Evolutionary conservation across 2,113 vertebrate species (phyloP).

Genomic region (Nycticebus coucang): DNA sequence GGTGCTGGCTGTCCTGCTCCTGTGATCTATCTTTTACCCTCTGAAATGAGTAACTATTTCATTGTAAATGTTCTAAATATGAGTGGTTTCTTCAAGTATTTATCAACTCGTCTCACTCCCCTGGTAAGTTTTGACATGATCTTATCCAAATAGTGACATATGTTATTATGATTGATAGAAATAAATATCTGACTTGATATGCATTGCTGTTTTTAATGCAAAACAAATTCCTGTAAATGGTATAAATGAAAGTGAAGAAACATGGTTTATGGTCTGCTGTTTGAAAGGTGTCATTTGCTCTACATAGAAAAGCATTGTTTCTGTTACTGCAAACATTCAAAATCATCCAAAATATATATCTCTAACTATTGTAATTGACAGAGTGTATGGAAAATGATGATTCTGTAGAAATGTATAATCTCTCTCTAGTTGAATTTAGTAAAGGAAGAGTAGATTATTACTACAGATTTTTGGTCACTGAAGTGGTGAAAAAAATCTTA

Average conservation of each 20-base stretch:
- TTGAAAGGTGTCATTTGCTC: slow-evolving; percentile 65
- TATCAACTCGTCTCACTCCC: slow-evolving; percentile 60
- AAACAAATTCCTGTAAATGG: slow-evolving; percentile 63
- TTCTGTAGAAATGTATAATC: slow-evolving; percentile 39
- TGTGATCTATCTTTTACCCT: background rate
- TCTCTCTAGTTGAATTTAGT: slow-evolving; percentile 65
- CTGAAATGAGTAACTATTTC: slow-evolving; percentile 49
- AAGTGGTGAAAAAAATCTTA: slow-evolving; percentile 17
- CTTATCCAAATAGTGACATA: slow-evolving; percentile 65
- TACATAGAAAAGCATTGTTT: slow-evolving; percentile 47
- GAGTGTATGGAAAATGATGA: slow-evolving; percentile 53
- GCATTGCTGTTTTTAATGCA: slow-evolving; percentile 61
- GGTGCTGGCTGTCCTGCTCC: background rate
- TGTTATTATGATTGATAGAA: slow-evolving; percentile 63
- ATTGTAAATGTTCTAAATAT: slow-evolving; percentile 48
- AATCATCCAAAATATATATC: slow-evolving; percentile 37
- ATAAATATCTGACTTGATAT: slow-evolving; percentile 60
- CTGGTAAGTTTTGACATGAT: slow-evolving; percentile 35
- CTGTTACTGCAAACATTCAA: slow-evolving; percentile 44
- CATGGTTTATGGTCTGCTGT: slow-evolving; percentile 5
- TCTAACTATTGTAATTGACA: slow-evolving; percentile 27
- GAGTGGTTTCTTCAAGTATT: slow-evolving; percentile 45
- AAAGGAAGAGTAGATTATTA: slow-evolving; percentile 57
- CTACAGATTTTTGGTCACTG: slow-evolving; percentile 22
- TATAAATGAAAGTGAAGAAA: slow-evolving; percentile 60